phyloP scores from a whole-genome alignment of 2,797 vertebrate species.

The Coranthus polyacanthus region DNA sequence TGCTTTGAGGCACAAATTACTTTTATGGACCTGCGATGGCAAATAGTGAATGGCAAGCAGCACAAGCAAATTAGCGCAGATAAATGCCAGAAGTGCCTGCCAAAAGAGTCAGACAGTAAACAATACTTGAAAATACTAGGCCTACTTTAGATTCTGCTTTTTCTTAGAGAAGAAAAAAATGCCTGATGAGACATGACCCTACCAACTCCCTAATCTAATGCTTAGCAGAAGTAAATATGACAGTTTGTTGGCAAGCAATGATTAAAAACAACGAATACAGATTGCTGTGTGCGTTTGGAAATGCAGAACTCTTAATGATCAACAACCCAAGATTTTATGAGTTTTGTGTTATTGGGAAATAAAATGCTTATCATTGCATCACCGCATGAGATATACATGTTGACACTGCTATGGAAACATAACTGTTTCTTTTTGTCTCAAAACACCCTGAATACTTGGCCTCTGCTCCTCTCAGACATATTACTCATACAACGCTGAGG shows the following conservation, averaged over 20 bases:
- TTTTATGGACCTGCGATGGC: constrained; percentile 8
- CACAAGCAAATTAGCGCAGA: neutral
- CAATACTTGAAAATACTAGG: neutral
- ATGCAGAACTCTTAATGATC: constrained; percentile 17
- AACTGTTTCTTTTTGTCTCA: constrained; percentile 47
- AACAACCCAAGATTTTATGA: constrained; percentile 3
- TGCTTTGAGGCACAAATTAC: neutral
- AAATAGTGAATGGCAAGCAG: neutral
- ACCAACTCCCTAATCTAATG: neutral
- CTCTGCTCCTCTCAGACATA: constrained; percentile 58
- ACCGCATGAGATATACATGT: constrained; percentile 34
- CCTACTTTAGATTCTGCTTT: neutral
- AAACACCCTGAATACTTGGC: constrained; percentile 65
- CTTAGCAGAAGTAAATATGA: neutral
- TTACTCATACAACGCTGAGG: constrained; percentile 68
- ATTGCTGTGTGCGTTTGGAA: constrained; percentile 8
- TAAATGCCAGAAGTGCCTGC: neutral
- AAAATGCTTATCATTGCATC: constrained; percentile 12
- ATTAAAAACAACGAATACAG: neutral
- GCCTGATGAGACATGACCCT: neutral
- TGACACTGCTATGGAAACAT: constrained; percentile 59
- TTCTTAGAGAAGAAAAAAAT: neutral
- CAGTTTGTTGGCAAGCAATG: neutral
- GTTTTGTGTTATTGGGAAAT: constrained; percentile 15
- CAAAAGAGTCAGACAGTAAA: neutral